Evolutionary conservation across 1,140 invertebrate species (phyloP).

Genomic region (Ylistrum balloti): DNA sequence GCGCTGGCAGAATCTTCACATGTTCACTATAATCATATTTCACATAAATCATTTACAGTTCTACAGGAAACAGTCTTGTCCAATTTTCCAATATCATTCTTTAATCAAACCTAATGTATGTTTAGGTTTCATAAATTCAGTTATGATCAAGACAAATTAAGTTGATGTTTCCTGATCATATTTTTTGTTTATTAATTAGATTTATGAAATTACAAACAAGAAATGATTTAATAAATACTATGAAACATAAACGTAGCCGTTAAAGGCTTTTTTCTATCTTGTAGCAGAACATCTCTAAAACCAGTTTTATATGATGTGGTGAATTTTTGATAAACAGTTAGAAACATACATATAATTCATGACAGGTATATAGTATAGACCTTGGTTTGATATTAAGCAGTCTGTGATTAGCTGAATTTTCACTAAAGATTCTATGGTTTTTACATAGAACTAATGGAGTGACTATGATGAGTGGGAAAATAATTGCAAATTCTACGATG

Average conservation of each 20-base stretch:
- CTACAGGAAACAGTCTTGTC: not conserved
- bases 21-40: conserved; percentile 10
- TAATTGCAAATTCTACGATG: too few species aligned
- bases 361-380: too few species aligned
- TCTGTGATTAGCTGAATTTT: too few species aligned
- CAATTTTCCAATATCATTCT: conserved; percentile 18
- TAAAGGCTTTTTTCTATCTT: not conserved
- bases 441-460: too few species aligned
- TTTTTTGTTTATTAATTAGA: not conserved
- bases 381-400: too few species aligned
- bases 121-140: conserved; percentile 18
- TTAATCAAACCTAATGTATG: conserved; percentile 15
- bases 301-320: too few species aligned
- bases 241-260: not conserved
- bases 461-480: too few species aligned
- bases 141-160: not conserved
- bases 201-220: not conserved
- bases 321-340: too few species aligned
- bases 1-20: not conserved
- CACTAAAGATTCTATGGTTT: too few species aligned
- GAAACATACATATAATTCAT: too few species aligned
- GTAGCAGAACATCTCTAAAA: too few species aligned
- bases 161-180: not conserved
- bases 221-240: not conserved
- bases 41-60: conserved; percentile 7